phyloP scores from a whole-genome alignment of 1,140 invertebrate genomes.

The Drosophila lowei region DNA sequence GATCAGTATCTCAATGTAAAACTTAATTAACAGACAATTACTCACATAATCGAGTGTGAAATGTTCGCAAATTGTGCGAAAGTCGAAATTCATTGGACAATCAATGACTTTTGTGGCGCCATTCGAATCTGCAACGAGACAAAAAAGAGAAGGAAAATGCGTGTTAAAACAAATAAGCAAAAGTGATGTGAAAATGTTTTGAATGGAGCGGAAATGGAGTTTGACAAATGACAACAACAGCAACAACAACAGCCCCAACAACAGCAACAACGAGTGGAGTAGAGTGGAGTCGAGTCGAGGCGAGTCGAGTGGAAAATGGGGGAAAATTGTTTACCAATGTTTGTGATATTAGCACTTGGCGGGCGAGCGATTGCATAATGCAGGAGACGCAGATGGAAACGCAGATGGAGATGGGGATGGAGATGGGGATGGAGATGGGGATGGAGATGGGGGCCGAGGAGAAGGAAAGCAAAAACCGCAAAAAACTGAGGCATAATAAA shows the following conservation, averaged over 20 bases:
- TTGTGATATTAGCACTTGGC: conserved; percentile 66
- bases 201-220: conserved; percentile 51
- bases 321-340: conserved; percentile 51
- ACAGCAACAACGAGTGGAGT: too few relatives aligned
- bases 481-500: conserved; percentile 42
- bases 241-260: neutral
- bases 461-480: neutral
- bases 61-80: conserved; percentile 47
- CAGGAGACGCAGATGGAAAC: neutral
- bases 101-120: conserved; percentile 19
- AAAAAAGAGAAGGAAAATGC: conserved; percentile 24
- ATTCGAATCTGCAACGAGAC: conserved; percentile 30
- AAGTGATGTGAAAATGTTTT: conserved; percentile 31
- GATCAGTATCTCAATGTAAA: conserved; percentile 4
- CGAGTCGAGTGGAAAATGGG: conserved; percentile 29
- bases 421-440: neutral
- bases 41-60: conserved; percentile 59
- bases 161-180: conserved; percentile 48
- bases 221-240: conserved; percentile 59
- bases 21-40: conserved; percentile 49
- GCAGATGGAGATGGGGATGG: neutral
- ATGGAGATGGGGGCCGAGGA: too few relatives aligned
- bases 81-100: conserved; percentile 37
- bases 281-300: too few relatives aligned
- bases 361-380: conserved; percentile 56